These are phyloP conservation scores for Polypterus bichir DNA, from an alignment of 2,113 vertebrate genomes.

Conservation along the genomic window DNA sequence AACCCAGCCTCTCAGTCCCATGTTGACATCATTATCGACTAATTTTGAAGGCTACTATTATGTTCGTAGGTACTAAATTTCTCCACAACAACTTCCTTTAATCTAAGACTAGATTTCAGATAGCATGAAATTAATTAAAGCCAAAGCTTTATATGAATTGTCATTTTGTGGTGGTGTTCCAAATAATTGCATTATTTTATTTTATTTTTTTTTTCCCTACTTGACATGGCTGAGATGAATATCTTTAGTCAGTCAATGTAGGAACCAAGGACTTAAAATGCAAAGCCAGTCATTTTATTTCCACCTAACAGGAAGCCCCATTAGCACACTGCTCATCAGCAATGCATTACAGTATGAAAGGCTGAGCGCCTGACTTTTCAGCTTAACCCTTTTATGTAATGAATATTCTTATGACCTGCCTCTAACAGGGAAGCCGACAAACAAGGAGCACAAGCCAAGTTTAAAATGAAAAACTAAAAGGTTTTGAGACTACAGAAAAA, in stretches of 20 bases:
- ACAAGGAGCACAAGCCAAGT: background rate
- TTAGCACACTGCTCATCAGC: conserved; percentile 52
- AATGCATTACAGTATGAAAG: conserved; percentile 39
- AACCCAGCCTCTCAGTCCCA: conserved; percentile 3
- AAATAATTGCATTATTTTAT: conserved; percentile 45
- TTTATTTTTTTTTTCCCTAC: conserved; percentile 18
- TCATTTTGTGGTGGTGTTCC: conserved; percentile 46
- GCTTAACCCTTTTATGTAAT: conserved; percentile 8
- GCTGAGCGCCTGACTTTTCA: conserved; percentile 20
- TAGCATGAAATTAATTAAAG: conserved; percentile 50
- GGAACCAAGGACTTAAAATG: conserved; percentile 29
- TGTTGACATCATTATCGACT: conserved; percentile 22
- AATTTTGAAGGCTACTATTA: conserved; percentile 20
- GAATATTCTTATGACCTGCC: background rate
- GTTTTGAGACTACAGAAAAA: no score
- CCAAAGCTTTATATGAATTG: conserved; percentile 36
- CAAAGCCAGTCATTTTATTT: conserved; percentile 23
- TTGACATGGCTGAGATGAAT: conserved; percentile 40
- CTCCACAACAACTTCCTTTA: conserved; percentile 6
- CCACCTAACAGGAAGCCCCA: conserved; percentile 39
- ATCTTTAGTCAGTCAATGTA: conserved; percentile 45
- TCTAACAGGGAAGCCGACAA: background rate
- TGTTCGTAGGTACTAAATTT: background rate
- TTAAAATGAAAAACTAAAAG: no score
- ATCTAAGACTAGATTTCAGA: conserved; percentile 20